phyloP scores from a whole-genome alignment of 2,797 vertebrate genomes.

The Avahi laniger region DNA sequence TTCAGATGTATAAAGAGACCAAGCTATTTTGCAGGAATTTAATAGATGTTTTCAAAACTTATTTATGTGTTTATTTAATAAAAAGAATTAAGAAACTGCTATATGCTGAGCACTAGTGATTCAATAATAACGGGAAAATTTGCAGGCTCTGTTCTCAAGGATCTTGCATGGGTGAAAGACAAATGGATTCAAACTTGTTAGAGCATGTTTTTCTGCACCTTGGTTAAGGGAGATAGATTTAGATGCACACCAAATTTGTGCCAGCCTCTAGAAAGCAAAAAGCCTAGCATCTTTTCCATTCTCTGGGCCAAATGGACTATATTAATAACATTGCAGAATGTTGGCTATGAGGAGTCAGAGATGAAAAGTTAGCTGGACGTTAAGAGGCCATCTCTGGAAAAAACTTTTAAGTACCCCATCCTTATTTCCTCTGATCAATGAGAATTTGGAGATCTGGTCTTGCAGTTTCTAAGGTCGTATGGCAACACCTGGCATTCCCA shows the following conservation, averaged over 20 bases:
- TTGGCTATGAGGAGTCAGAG: constrained; percentile 15
- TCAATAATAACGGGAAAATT: neutral
- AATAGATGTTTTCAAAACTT: constrained; percentile 2
- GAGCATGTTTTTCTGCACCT: neutral
- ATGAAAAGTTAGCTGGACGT: constrained; percentile 26
- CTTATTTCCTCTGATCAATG: neutral
- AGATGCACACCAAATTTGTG: neutral
- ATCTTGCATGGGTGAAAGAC: neutral
- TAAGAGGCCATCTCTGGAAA: constrained; percentile 24
- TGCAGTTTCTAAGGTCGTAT: neutral
- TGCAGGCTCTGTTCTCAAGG: neutral
- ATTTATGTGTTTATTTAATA: neutral
- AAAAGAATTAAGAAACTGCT: constrained; percentile 9
- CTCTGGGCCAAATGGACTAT: neutral
- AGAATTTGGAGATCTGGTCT: neutral
- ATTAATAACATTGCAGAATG: constrained; percentile 33
- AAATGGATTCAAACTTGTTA: neutral
- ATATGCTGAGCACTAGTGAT: neutral
- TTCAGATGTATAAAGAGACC: neutral
- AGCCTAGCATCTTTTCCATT: constrained; percentile 4
- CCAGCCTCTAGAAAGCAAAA: neutral
- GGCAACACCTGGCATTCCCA: neutral
- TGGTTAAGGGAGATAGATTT: neutral
- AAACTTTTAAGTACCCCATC: neutral
- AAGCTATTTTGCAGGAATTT: neutral